phyloP scores from a whole-genome alignment of 2,113 vertebrate species.

The Arothron firmamentum region DNA sequence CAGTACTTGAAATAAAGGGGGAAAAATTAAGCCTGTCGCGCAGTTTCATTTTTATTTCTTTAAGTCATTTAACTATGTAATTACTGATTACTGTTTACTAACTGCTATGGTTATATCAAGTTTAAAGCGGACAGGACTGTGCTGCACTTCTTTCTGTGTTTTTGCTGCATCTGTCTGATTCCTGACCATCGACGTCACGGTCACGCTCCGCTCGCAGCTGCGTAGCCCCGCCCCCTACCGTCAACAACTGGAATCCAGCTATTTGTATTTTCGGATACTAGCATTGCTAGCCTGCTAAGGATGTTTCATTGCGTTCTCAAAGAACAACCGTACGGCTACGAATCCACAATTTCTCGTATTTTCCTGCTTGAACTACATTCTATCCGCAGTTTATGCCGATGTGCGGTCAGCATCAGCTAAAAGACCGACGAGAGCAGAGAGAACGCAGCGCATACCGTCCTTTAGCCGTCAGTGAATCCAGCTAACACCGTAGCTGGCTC shows the following conservation, averaged over 20 bases:
- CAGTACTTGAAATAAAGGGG: too few species aligned
- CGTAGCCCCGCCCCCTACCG: conserved; percentile 48
- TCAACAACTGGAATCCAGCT: conserved; percentile 67
- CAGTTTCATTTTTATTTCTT: too few species aligned
- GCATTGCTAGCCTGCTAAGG: conserved; percentile 44
- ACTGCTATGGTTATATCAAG: too few species aligned
- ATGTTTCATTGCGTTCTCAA: conserved; percentile 8
- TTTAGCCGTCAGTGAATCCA: conserved; percentile 40
- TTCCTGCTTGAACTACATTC: neutral
- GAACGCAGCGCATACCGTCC: conserved; percentile 30
- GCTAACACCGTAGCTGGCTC: conserved; percentile 59
- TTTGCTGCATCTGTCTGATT: conserved; percentile 2
- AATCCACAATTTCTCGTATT: neutral
- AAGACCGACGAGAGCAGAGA: conserved; percentile 37
- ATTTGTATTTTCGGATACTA: conserved; percentile 55
- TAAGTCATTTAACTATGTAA: too few species aligned
- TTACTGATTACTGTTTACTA: too few species aligned
- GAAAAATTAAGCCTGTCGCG: too few species aligned
- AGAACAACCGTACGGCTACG: neutral
- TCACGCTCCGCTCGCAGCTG: conserved; percentile 9
- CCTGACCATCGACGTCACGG: conserved; percentile 31
- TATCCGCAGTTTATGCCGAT: conserved; percentile 25
- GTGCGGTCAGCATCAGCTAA: conserved; percentile 23
- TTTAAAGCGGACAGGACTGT: too few species aligned
- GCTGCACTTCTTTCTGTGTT: neutral